phyloP scores from a whole-genome alignment of 2,888 invertebrate species.

The Ornithoptera priamus region DNA sequence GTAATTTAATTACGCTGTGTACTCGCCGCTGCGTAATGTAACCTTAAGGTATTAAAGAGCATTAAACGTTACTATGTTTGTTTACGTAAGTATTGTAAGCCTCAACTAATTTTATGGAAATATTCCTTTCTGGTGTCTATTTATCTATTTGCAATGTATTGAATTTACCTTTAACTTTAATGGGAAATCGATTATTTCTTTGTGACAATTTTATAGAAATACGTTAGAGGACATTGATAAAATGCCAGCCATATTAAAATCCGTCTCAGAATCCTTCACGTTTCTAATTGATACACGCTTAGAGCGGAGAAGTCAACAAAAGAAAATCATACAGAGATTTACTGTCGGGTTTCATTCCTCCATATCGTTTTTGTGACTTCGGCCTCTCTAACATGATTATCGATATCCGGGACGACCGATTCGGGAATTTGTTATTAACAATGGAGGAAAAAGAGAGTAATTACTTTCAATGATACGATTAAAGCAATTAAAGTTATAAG shows the following conservation, averaged over 20 bases:
- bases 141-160: background rate
- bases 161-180: background rate
- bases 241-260: constrained; percentile 24
- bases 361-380: constrained; percentile 51
- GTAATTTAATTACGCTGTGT: constrained; percentile 27
- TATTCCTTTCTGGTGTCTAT: background rate
- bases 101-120: constrained; percentile 3
- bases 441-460: constrained; percentile 66
- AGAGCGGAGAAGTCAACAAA: constrained; percentile 34
- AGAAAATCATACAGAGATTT: constrained; percentile 41
- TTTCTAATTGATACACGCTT: constrained; percentile 31
- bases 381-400: constrained; percentile 66
- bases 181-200: background rate
- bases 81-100: constrained; percentile 24
- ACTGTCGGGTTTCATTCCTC: constrained; percentile 46
- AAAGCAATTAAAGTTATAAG: constrained; percentile 47
- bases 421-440: constrained; percentile 60
- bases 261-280: constrained; percentile 22
- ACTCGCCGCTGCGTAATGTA: constrained; percentile 26
- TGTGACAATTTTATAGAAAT: constrained; percentile 14
- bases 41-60: constrained; percentile 28
- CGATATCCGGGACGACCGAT: constrained; percentile 75
- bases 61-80: constrained; percentile 25
- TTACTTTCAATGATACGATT: constrained; percentile 59
- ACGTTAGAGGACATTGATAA: constrained; percentile 24